phyloP scores from a whole-genome alignment of 2,888 invertebrate genomes.

The Drosophila conformis region DNA sequence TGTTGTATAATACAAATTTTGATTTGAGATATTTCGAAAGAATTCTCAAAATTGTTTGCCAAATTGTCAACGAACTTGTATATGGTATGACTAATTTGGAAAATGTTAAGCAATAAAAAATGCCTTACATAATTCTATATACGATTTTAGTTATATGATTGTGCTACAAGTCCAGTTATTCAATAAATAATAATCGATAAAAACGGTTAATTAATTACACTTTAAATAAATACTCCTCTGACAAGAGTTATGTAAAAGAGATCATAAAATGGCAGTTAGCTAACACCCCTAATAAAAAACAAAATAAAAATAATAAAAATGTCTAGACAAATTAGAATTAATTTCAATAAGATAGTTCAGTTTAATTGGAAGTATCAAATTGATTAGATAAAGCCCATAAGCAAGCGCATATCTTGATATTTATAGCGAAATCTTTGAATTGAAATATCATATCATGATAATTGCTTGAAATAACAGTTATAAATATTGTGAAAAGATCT shows the following conservation, averaged over 20 bases:
- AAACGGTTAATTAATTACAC: neutral
- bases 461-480: neutral
- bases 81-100: neutral
- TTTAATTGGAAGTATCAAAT: neutral
- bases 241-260: neutral
- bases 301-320: neutral
- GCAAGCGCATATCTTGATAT: neutral
- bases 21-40: neutral
- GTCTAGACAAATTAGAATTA: neutral
- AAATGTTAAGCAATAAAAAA: neutral
- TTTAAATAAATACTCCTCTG: neutral
- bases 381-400: neutral
- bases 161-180: neutral
- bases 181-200: neutral
- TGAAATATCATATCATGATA: neutral
- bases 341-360: neutral
- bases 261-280: neutral
- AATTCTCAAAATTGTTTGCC: neutral
- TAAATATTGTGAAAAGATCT: slow-evolving; percentile 1
- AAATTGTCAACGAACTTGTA: neutral
- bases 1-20: neutral
- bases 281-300: neutral
- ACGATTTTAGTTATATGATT: neutral
- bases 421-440: neutral
- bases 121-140: neutral